Base-by-base conservation (phyloP, 2,888 invertebrate genomes). In the Pelosia muscerda region DNA sequence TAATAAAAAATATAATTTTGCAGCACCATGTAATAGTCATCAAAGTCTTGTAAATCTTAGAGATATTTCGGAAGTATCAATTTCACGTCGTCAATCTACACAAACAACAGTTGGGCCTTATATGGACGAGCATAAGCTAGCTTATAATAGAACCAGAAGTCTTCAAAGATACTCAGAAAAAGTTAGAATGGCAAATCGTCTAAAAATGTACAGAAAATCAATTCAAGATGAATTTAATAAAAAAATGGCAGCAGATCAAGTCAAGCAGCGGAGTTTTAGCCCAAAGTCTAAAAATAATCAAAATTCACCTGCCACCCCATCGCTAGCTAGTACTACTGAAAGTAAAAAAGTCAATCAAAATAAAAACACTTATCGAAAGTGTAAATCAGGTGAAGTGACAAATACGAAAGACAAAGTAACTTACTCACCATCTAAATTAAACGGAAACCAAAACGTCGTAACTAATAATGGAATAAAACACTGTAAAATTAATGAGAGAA, bases 151-250 rank as follows among this genome's bases (percentile, higher is more conserved):
- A 34, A 54, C 53, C 31, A 31, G 55, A 56, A 63, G 56, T 8
- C 55, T 63, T 55, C 22, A 63, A 63, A 63, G 31, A n/a, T 38
- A 63, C 8, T 63, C 63, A 10, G 63, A 56, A 56, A 56, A 38
- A 56, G 38, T 56, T 9, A 63, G 63, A 5, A 63, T 63, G 63
- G 63, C 55, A 26, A 63, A 56, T 26, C 63, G 63, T 38, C n/a
- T 63, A 26, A 55, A 26, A 26, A 63, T 56, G 55, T 63, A 63
- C 22, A 23, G 34, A 55, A 34, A 56, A 34, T 56, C 63, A 25
- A 55, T 63, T 26, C 34, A 63, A 63, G 55, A 55, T 5, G 63
- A 63, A 19, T 34, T 38, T 38, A 38, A 63, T 9, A 34, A 34
- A 25, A 63, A 56, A 63, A 23, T 34, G n/a, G 38, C 19, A 38